Evolutionary conservation across 2,113 vertebrate genomes (phyloP), one percentile per base, ranked within the genome.

Genomic region (Cacatua alba): DNA sequence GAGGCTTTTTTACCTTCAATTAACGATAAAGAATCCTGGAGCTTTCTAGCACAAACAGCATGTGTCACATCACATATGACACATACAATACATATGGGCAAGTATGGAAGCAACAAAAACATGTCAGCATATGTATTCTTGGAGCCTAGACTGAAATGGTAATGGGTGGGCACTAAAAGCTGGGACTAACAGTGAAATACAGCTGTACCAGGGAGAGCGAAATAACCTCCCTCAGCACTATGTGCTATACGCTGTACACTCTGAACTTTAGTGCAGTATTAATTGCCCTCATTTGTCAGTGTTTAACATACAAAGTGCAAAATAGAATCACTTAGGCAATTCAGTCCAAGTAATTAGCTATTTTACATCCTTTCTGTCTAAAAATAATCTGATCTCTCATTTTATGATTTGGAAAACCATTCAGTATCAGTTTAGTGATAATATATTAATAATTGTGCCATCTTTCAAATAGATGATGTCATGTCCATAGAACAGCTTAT

Each of bases 241-340:
- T 2, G 10, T 57, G 33, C 72, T 91, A 4, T 16, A 28, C 3
- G 0, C 39, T 64, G 43, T 33, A 72, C 33, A 28, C 62, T 25
- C 70, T 48, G 78, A 81, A 72, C 57, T 69, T 82, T 2, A 62
- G 26, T 55, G 7, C 8, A 21, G 17, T 35, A 76, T 88, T 93
- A 94, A 94, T 88, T 92, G 84, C 64, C 72, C 62, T 72, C 77
- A 92, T 96, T 93, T 92, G 46, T 92, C 90, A 92, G 26, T 76
- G 57, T 91, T 96, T 90, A 86, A 83, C 77, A 88, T 62, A 88
- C 17, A 77, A 90, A 86, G 59, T 52, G 51, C 52, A 88, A 89
- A 95, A 90, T 78, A 92, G 92, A 95, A 82, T 95, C 62, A 80
- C 35, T 89, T 53, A 25, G 62, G 52, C 64, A 52, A 46, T 68